Conservation (phyloP, 2,888 invertebrate species). For the Apamea epomidion region DNA sequence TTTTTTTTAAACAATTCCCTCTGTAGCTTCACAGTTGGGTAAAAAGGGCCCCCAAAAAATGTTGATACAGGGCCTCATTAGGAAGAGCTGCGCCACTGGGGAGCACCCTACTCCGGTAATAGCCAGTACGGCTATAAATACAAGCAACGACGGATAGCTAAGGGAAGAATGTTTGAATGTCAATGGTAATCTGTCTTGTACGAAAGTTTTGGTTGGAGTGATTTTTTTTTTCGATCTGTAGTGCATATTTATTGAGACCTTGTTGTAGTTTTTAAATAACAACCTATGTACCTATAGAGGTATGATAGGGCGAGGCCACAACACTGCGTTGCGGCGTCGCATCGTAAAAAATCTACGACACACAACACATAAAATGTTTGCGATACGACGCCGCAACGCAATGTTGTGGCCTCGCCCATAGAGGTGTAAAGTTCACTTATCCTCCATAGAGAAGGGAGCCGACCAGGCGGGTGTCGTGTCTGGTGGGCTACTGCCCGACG, state of each 20-base stretch:
- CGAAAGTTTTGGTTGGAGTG: neutral
- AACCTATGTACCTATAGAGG: neutral
- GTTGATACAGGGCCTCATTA: no score
- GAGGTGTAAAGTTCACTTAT: neutral
- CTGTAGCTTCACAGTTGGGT: no score
- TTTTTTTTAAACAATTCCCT: no score
- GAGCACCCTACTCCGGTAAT: constrained; percentile 1
- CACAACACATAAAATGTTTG: no score
- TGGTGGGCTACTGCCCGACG: neutral
- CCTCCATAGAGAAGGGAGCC: neutral
- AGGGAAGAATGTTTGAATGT: constrained; percentile 1
- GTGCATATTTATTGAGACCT: neutral
- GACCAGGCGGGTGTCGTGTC: neutral
- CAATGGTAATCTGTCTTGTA: neutral
- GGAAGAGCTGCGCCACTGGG: no score
- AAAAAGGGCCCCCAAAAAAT: no score
- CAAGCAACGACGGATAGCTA: neutral
- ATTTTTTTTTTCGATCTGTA: neutral
- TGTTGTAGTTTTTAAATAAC: neutral
- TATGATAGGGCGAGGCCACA: no score
- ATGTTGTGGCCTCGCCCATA: no score
- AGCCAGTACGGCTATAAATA: constrained; percentile 42
- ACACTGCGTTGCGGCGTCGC: no score
- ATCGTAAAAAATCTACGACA: no score
- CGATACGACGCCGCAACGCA: no score